A percentile compares a stretch with the other conserved stretches of the same genome.
These are phyloP conservation scores for Rhadinocentrus ornatus DNA, from an alignment of 2,797 vertebrate species.

Conservation along the genomic window DNA sequence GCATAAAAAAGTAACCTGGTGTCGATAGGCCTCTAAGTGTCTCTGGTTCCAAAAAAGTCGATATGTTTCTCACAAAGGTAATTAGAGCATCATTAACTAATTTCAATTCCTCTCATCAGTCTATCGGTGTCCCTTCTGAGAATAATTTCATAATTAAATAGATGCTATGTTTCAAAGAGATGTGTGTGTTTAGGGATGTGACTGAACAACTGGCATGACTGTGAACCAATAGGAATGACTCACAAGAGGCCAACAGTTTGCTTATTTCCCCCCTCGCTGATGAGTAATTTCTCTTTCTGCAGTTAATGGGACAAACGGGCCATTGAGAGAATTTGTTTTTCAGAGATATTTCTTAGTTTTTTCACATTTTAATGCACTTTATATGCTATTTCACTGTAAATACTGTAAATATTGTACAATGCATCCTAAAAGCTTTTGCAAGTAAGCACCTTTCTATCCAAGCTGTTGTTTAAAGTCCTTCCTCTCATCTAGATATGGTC, in stretches of 20 bases:
- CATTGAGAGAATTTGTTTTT: neutral
- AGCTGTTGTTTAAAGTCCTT: neutral
- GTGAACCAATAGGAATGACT: neutral
- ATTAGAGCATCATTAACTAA: neutral
- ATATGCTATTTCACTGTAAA: neutral
- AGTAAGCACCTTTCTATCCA: neutral
- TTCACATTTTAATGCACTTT: neutral
- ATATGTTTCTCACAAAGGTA: neutral
- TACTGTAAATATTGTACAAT: neutral
- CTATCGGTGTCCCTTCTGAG: neutral
- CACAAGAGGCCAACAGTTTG: too few relatives aligned
- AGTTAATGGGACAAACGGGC: neutral
- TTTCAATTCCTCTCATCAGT: neutral
- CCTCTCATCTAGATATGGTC: neutral
- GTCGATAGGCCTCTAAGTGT: neutral
- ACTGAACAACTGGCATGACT: neutral
- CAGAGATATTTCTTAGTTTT: neutral
- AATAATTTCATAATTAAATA: neutral
- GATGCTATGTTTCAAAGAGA: neutral
- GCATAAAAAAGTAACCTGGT: neutral
- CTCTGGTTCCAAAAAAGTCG: slow-evolving; percentile 4
- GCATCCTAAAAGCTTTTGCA: neutral
- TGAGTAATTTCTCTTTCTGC: neutral
- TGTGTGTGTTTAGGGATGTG: neutral
- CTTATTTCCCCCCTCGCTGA: too few relatives aligned